These are phyloP conservation scores for Orbicella faveolata DNA, from an alignment of 64 coral and sea anemone genomes.

Conservation along the genomic window DNA sequence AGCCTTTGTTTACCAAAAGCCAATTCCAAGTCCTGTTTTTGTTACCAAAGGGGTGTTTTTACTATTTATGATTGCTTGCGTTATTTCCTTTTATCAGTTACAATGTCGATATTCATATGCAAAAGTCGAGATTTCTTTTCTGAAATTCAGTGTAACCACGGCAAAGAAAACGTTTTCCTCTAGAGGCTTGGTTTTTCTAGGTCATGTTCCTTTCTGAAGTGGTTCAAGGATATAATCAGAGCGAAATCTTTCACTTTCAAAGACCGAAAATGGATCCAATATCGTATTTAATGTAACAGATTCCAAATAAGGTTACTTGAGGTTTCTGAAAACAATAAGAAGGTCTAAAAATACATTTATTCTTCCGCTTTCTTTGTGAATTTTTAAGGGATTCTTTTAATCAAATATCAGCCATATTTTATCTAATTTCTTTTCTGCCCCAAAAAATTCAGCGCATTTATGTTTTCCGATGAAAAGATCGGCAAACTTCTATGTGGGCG, in stretches of 20 bases:
- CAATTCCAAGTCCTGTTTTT: conserved; percentile 6
- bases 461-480: not conserved
- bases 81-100: conserved; percentile 18
- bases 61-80: not conserved
- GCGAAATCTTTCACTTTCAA: not conserved
- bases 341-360: too few relatives aligned
- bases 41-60: conserved; percentile 4
- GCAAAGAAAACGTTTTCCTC: not conserved
- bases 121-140: not conserved
- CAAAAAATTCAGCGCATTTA: not conserved
- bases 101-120: not conserved
- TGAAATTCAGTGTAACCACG: not conserved
- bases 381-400: too few relatives aligned
- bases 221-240: not conserved
- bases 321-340: too few relatives aligned
- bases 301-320: too few relatives aligned
- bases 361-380: too few relatives aligned
- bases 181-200: not conserved
- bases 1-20: not conserved
- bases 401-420: not conserved
- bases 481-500: not conserved
- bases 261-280: too few relatives aligned
- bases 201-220: not conserved
- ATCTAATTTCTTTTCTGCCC: not conserved
- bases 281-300: too few relatives aligned